phyloP scores from a whole-genome alignment of 2,888 invertebrate species.

The Apodemia duryi region DNA sequence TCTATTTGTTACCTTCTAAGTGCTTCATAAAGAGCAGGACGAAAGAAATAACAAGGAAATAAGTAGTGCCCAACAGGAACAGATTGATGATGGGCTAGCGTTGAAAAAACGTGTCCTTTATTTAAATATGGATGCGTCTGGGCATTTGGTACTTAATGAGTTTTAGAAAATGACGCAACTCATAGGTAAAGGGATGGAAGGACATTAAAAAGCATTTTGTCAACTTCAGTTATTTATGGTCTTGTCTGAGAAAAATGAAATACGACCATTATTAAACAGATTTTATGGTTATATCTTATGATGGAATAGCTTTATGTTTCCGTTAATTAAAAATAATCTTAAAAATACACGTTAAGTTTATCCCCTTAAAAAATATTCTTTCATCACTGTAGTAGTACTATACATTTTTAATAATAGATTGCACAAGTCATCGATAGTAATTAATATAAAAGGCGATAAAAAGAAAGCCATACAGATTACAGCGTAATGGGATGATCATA shows the following conservation, averaged over 20 bases:
- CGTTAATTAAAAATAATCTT: conserved; percentile 39
- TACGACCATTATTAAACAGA: conserved; percentile 52
- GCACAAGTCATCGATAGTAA: conserved; percentile 54
- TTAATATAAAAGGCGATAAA: conserved; percentile 29
- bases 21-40: conserved; percentile 61
- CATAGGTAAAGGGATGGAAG: conserved; percentile 51
- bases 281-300: conserved; percentile 54
- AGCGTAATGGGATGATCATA: not conserved
- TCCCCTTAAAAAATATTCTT: not conserved
- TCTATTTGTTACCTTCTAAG: conserved; percentile 68
- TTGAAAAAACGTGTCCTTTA: conserved; percentile 69
- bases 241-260: conserved; percentile 52
- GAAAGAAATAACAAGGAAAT: conserved; percentile 70
- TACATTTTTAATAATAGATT: not conserved
- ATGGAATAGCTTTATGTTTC: conserved; percentile 54
- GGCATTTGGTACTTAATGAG: conserved; percentile 62
- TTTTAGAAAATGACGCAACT: conserved; percentile 62
- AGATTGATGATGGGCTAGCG: conserved; percentile 66
- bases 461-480: not conserved
- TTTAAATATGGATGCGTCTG: conserved; percentile 59
- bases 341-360: not conserved
- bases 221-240: conserved; percentile 66
- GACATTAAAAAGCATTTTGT: conserved; percentile 75
- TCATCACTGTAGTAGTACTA: not conserved
- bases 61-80: conserved; percentile 55